phyloP scores from a whole-genome alignment of 2,113 vertebrate genomes.

The Seriola quinqueradiata region DNA sequence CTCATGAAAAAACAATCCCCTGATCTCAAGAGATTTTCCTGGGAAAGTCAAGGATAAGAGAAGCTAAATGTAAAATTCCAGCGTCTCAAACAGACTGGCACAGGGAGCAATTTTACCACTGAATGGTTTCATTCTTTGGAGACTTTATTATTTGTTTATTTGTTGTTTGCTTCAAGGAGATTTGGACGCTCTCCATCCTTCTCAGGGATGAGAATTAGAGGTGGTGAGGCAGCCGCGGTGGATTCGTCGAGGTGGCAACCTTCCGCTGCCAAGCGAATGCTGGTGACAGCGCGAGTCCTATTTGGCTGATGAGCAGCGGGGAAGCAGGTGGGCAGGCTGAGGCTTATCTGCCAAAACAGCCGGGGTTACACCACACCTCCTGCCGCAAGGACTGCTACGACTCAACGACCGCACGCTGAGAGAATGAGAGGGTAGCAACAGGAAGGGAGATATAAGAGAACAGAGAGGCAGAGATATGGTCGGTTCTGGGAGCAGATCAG shows the following conservation, averaged over 20 bases:
- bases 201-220: conserved; percentile 26
- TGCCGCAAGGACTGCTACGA: conserved; percentile 51
- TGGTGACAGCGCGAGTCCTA: conserved; percentile 49
- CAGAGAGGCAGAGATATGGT: conserved; percentile 12
- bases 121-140: conserved; percentile 27
- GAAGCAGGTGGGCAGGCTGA: conserved; percentile 61
- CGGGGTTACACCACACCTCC: conserved; percentile 68
- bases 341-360: conserved; percentile 83
- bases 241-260: conserved; percentile 46
- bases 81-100: conserved; percentile 5
- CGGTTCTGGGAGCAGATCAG: conserved; percentile 31
- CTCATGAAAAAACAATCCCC: background rate
- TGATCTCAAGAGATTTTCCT: background rate
- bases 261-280: conserved; percentile 28
- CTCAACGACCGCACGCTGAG: conserved; percentile 55
- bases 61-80: conserved; percentile 20
- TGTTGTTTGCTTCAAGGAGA: conserved; percentile 41
- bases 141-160: conserved; percentile 2
- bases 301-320: conserved; percentile 67
- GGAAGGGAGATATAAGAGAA: conserved; percentile 16
- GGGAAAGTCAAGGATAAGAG: conserved; percentile 19
- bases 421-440: conserved; percentile 64
- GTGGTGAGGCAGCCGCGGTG: conserved; percentile 2
- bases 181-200: conserved; percentile 17
- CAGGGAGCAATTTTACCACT: conserved; percentile 7